phyloP scores from a whole-genome alignment of 2,888 invertebrate genomes.

The Calliopum simillimum region DNA sequence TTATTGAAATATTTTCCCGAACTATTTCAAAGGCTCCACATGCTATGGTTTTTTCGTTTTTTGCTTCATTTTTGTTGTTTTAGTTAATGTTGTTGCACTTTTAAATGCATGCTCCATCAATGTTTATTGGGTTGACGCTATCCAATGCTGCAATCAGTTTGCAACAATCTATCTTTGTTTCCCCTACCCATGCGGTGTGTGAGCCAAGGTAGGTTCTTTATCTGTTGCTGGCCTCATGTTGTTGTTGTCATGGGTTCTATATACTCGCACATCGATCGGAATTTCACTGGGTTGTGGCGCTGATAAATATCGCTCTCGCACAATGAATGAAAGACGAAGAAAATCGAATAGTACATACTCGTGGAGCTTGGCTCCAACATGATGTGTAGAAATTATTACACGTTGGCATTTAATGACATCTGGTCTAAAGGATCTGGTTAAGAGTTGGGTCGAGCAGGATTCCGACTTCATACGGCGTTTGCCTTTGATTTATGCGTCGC shows the following conservation, averaged over 20 bases:
- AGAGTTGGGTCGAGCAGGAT: not conserved
- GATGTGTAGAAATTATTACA: constrained; percentile 38
- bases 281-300: constrained; percentile 35
- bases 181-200: too few relatives aligned
- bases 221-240: constrained; percentile 5
- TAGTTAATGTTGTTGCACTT: constrained; percentile 8
- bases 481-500: constrained; percentile 36
- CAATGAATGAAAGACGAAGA: constrained; percentile 25
- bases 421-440: constrained; percentile 10
- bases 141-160: constrained; percentile 30
- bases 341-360: too few relatives aligned
- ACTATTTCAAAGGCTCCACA: constrained; percentile 20
- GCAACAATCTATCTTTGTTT: constrained; percentile 18
- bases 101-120: constrained; percentile 31
- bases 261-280: constrained; percentile 11
- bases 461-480: not conserved
- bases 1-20: constrained; percentile 31
- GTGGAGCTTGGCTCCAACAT: not conserved
- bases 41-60: not conserved
- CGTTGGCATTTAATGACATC: constrained; percentile 41
- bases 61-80: constrained; percentile 13
- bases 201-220: too few relatives aligned
- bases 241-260: constrained; percentile 12
- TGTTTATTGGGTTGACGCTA: constrained; percentile 38
- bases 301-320: constrained; percentile 34